phyloP scores from a whole-genome alignment of 2,113 vertebrate species.

The Noctilio leporinus region DNA sequence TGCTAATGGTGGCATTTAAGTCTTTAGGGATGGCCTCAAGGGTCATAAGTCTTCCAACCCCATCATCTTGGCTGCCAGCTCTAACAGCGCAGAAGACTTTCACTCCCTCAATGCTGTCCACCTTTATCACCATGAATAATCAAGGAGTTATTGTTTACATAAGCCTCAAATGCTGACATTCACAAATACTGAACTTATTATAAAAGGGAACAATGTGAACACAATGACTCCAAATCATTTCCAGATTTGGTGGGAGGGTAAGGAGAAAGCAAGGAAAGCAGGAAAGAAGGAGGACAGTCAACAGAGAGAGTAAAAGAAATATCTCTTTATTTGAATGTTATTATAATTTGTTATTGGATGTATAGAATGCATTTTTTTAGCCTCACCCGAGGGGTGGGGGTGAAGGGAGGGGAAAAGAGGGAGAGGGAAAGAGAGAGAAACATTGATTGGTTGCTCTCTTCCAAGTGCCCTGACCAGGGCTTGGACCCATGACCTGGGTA shows the following conservation, averaged over 20 bases:
- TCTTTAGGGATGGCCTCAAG: neutral
- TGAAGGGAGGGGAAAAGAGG: neutral
- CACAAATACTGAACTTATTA: neutral
- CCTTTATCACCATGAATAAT: neutral
- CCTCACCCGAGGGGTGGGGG: no score
- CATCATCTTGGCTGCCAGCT: neutral
- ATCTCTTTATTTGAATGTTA: neutral
- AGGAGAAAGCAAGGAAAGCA: neutral
- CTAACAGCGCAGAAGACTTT: neutral
- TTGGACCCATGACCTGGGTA: no score
- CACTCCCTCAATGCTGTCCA: neutral
- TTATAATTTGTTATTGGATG: neutral
- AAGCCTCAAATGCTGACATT: neutral
- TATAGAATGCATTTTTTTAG: neutral
- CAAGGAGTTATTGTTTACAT: conserved; percentile 1
- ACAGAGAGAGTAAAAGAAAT: neutral
- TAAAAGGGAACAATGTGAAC: neutral
- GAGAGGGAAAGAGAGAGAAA: no score
- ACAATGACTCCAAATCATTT: neutral
- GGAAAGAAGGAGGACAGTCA: neutral
- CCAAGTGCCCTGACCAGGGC: no score
- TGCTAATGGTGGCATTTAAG: conserved; percentile 12
- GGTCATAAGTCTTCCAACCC: neutral
- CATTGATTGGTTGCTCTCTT: neutral
- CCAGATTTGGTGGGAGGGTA: neutral